Percentiles rank a stretch among this genome's conserved stretches.
These are phyloP conservation scores for Heterodera carotae DNA, from an alignment of 1,140 invertebrate species.

Conservation along the genomic window DNA sequence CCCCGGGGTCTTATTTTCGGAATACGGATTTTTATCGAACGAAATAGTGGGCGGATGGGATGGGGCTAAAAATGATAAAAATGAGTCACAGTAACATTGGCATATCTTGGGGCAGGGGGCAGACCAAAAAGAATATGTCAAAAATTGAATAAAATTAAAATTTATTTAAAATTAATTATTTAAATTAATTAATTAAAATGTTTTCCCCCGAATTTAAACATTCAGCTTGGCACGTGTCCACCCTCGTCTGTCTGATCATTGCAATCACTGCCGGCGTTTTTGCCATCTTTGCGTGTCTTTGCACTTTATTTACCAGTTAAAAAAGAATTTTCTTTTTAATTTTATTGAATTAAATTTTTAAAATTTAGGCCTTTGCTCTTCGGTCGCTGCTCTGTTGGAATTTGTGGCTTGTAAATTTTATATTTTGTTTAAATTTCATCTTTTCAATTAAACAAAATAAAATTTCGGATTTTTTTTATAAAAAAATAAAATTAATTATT, in stretches of 20 bases:
- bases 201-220: neutral
- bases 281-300: slow-evolving; percentile 23
- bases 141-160: too few relatives aligned
- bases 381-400: slow-evolving; percentile 10
- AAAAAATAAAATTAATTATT: neutral
- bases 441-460: neutral
- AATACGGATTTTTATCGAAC: too few relatives aligned
- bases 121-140: too few relatives aligned
- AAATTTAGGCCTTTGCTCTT: slow-evolving; percentile 22
- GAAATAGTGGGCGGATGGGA: too few relatives aligned
- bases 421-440: neutral
- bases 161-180: neutral
- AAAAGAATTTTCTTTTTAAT: neutral
- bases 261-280: slow-evolving; percentile 22
- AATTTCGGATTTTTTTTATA: too few relatives aligned
- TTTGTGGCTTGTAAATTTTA: slow-evolving; percentile 23
- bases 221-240: slow-evolving; percentile 25
- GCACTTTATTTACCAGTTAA: slow-evolving; percentile 20
- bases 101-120: too few relatives aligned
- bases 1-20: too few relatives aligned
- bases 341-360: neutral
- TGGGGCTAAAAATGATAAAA: too few relatives aligned
- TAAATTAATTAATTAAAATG: neutral
- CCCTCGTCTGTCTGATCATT: slow-evolving; percentile 15
- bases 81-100: too few relatives aligned